Base-by-base conservation (phyloP, 2,888 invertebrate genomes). In the Aspidapion aeneum region DNA sequence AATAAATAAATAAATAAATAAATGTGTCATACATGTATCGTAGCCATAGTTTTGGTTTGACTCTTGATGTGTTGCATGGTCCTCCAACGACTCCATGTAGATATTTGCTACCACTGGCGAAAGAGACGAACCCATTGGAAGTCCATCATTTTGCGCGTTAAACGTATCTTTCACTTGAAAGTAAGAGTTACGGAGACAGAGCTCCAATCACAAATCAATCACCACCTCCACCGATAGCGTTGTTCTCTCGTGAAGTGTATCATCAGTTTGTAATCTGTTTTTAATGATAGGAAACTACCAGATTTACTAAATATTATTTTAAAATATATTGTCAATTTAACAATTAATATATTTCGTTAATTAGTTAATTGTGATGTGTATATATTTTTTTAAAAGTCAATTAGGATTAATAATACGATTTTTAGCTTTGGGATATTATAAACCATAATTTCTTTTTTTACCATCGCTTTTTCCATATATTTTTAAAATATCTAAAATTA, bases 71-170 rank as follows among this genome's bases (percentile, higher is more conserved):
- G 12, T 35, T 12, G 35, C 35, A 12, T 35, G 35, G 3, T 3
- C 3, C 12, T 35, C 35, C 5, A 35, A 35, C 35, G 5, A 35
- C 35, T 35, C 35, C 35, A 35, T 35, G 35, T 35, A 35, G 12
- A 35, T 35, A 35, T 52, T 52, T 5, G 17, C 52, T n/a, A 52
- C 17, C 19, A 52, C 52, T 19, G 52, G 7, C 17, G 52, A 52
- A 52, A 52, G 52, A 3, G 52, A 52, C n/a, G 52, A 52, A 18
- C 52, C 52, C 52, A 19, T 52, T 19, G 52, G 52, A 5, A 52
- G 19, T 9, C 52, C 52, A n/a, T 52, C 52, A 19, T 52, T n/a
- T n/a, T 52, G 52, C 3, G 52, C 52, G 5, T 19, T 9, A 19
- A 52, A 52, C 17, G 5, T 17, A 19, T 52, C 52, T 52, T 52